These are phyloP conservation scores for Anastrepha ludens DNA, from an alignment of 1,140 invertebrate species.

Conservation along the genomic window DNA sequence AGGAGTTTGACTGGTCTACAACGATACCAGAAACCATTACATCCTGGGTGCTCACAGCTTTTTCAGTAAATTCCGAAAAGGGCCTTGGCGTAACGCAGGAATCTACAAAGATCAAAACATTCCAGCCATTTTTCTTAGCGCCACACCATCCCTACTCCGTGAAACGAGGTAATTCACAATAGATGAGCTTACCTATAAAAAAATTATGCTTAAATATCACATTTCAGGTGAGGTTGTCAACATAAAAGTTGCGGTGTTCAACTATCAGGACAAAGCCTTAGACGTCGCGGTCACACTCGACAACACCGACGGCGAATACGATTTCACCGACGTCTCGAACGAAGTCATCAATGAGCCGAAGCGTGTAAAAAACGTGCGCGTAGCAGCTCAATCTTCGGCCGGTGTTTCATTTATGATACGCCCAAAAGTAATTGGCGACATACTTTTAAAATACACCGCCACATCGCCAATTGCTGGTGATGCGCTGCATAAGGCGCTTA, in stretches of 20 bases:
- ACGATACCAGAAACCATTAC: slow-evolving; percentile 91
- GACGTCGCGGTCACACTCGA: slow-evolving; percentile 88
- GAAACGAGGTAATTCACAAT: slow-evolving; percentile 78
- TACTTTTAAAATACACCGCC: slow-evolving; percentile 85
- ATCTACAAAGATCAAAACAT: slow-evolving; percentile 86
- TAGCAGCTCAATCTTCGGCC: slow-evolving; percentile 81
- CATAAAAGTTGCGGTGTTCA: slow-evolving; percentile 68
- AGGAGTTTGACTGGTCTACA: slow-evolving; percentile 70
- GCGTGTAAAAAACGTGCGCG: slow-evolving; percentile 78
- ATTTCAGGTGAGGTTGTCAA: slow-evolving; percentile 64
- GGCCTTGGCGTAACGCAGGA: slow-evolving; percentile 88
- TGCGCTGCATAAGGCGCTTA: slow-evolving; percentile 81
- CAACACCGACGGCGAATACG: slow-evolving; percentile 86
- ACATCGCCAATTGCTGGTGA: slow-evolving; percentile 83
- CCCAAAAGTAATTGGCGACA: slow-evolving; percentile 83
- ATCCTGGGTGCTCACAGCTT: slow-evolving; percentile 93
- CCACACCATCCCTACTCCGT: slow-evolving; percentile 89
- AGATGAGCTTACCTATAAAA: neutral
- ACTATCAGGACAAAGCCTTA: slow-evolving; percentile 79
- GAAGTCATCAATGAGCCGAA: slow-evolving; percentile 73
- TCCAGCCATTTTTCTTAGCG: slow-evolving; percentile 92
- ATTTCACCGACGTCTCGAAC: slow-evolving; percentile 81
- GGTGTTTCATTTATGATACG: slow-evolving; percentile 87
- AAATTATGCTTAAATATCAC: neutral
- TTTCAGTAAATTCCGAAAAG: slow-evolving; percentile 88